phyloP scores from a whole-genome alignment of 1,140 invertebrate species.

The Mizuhopecten yessoensis region DNA sequence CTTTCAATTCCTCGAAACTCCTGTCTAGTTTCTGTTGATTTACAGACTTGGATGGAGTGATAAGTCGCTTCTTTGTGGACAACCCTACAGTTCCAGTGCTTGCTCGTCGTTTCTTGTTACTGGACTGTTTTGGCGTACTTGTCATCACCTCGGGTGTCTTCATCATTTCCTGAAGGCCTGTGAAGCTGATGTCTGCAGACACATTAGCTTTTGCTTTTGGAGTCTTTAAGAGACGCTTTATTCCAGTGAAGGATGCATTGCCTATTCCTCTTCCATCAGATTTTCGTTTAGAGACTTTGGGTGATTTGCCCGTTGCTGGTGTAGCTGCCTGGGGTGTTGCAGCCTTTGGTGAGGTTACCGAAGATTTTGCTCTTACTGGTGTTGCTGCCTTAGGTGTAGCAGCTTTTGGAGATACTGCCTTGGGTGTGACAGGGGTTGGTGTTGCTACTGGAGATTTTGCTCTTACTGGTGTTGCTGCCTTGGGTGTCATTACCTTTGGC shows the following conservation, averaged over 20 bases:
- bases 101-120: slow-evolving; percentile 44
- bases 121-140: slow-evolving; percentile 59
- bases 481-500: slow-evolving; percentile 46
- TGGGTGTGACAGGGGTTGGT: background rate
- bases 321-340: slow-evolving; percentile 8
- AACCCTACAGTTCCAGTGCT: slow-evolving; percentile 55
- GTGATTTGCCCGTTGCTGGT: background rate
- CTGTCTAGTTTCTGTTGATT: slow-evolving; percentile 9
- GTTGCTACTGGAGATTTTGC: background rate
- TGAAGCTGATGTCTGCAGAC: slow-evolving; percentile 57
- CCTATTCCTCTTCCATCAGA: background rate
- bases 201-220: slow-evolving; percentile 55
- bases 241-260: slow-evolving; percentile 52
- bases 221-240: slow-evolving; percentile 62
- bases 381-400: background rate
- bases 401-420: background rate
- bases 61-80: slow-evolving; percentile 53
- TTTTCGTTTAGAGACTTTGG: background rate
- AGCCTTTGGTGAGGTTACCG: background rate
- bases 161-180: slow-evolving; percentile 64
- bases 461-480: background rate
- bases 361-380: background rate
- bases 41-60: slow-evolving; percentile 65
- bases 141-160: slow-evolving; percentile 62
- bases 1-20: slow-evolving; percentile 54